Base-by-base conservation (phyloP, 2,888 invertebrate species). In the Metalampra italica region DNA sequence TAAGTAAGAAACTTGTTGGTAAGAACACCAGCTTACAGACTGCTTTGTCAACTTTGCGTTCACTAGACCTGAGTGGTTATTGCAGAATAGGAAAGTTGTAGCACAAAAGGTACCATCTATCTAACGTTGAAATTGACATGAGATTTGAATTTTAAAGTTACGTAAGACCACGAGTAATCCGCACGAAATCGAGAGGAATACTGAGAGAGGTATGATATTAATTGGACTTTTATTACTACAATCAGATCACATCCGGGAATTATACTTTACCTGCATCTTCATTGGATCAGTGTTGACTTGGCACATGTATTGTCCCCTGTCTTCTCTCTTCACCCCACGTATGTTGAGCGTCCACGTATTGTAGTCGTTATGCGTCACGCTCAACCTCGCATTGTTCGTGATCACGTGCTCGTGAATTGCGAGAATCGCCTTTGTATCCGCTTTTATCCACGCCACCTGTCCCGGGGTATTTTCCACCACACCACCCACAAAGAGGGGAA, bases 361-460 rank as follows among this genome's bases (percentile, higher is more conserved):
- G 91, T 93, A 95, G 90, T 97, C 96, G 86, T 95, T 96, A 91
- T 97, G 96, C 57, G 96, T 96, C 70, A 97, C 96, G 68, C 95
- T 94, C 73, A 96, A 92, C 71, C 97, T 91, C 64, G 94, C 95
- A 90, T 96, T 96, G 92, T 96, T 96, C 68, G 97, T 96, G 89
- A 97, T 97, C 78, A 97, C 97, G 85, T 96, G 95, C 82, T 97
- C 96, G 88, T 97, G 96, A 79, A 97, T 97, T 62, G 97, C 97
- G 78, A 97, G 91, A 80, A 97, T 96, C 64, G 97, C 97, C 90
- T 96, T 97, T 61, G 96, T 96, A 89, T 97, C 96, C 59, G 96
- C 96, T 88, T 97, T 97, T 88, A 97, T 96, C 97, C 97, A 97
- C 65, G 97, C 97, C 75, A 97, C 97, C 97, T 97, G 90, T 74